Conservation (phyloP, 2,113 vertebrate genomes). For the Manacus vitellinus region DNA sequence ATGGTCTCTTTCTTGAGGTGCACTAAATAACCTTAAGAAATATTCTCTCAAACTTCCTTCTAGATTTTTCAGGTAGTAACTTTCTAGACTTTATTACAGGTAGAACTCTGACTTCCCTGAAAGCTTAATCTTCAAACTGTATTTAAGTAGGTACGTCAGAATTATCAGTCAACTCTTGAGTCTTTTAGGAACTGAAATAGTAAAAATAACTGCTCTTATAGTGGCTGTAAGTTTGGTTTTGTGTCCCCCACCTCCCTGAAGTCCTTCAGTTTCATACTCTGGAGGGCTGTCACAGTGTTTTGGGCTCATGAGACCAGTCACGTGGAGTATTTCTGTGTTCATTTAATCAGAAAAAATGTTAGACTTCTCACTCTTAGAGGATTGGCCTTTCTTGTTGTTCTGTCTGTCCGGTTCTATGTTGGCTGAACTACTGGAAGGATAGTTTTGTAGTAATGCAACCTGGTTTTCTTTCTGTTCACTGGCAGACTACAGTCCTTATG, state of each 20-base stretch:
- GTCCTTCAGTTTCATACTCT: neutral
- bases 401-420: neutral
- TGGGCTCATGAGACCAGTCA: neutral
- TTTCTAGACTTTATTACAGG: neutral
- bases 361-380: neutral
- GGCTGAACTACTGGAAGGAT: neutral
- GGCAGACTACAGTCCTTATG: conserved; percentile 87
- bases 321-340: neutral
- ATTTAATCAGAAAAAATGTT: neutral
- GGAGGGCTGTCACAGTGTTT: neutral
- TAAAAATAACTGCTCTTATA: neutral
- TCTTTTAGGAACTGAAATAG: neutral
- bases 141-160: neutral
- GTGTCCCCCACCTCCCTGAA: neutral
- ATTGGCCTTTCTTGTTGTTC: neutral
- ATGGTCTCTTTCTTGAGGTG: neutral
- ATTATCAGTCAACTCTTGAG: neutral
- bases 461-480: neutral
- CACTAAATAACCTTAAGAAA: neutral
- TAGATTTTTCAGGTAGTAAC: neutral
- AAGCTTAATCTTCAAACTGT: neutral
- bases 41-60: neutral
- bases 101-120: neutral
- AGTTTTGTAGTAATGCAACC: neutral
- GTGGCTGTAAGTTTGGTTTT: neutral